These are phyloP conservation scores for Prenolepis imparis DNA, from an alignment of 2,888 invertebrate genomes.

Conservation along the genomic window DNA sequence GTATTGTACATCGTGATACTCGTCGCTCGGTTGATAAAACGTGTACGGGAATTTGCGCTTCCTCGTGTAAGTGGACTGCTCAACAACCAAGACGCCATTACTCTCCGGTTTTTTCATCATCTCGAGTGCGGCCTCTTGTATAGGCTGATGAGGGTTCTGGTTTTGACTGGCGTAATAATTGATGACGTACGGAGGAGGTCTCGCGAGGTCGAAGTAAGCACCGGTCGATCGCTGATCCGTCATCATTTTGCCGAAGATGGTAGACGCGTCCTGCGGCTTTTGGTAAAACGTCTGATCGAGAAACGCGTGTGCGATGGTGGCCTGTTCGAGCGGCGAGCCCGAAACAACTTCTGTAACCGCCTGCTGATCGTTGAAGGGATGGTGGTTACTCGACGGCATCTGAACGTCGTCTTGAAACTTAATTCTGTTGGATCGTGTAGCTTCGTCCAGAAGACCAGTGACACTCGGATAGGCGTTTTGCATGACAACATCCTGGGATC, in stretches of 20 bases:
- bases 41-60: slow-evolving; percentile 79
- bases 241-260: slow-evolving; percentile 67
- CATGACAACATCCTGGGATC: not conserved
- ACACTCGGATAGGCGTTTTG: slow-evolving; percentile 17
- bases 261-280: slow-evolving; percentile 46
- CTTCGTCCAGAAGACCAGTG: not conserved
- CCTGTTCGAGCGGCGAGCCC: slow-evolving; percentile 19
- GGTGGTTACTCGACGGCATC: slow-evolving; percentile 17
- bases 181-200: slow-evolving; percentile 32
- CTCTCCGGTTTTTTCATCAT: slow-evolving; percentile 47
- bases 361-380: not conserved
- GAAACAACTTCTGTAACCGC: slow-evolving; percentile 24
- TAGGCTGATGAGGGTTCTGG: slow-evolving; percentile 37
- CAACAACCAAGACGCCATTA: slow-evolving; percentile 56
- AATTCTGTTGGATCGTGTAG: slow-evolving; percentile 26
- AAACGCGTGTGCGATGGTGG: not conserved
- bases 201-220: slow-evolving; percentile 11
- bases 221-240: slow-evolving; percentile 3
- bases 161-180: slow-evolving; percentile 27
- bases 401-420: slow-evolving; percentile 72
- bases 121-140: slow-evolving; percentile 26
- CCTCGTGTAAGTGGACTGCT: slow-evolving; percentile 66
- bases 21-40: slow-evolving; percentile 73
- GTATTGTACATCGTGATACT: slow-evolving; percentile 57
- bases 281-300: slow-evolving; percentile 49